Conservation (phyloP, 2,888 invertebrate species). For the Drosophila helvetica region DNA sequence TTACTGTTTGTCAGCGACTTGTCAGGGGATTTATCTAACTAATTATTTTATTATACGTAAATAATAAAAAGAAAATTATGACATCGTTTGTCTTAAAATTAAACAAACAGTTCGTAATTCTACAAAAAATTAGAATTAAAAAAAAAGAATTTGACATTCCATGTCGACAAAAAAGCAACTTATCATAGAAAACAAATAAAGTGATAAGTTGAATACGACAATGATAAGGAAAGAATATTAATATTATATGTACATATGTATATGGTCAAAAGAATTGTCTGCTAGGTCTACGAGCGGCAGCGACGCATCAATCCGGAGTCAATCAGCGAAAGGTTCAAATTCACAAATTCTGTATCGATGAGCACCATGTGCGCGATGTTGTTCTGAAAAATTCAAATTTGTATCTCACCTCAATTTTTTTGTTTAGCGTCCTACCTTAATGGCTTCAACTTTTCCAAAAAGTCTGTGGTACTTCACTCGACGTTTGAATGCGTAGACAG, state of each 20-base stretch:
- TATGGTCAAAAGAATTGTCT: background rate
- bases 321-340: conserved; percentile 46
- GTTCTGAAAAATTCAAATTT: conserved; percentile 55
- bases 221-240: background rate
- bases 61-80: conserved; percentile 83
- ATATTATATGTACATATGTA: too few species aligned
- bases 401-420: background rate
- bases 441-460: conserved; percentile 71
- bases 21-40: conserved; percentile 78
- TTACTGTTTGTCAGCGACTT: conserved; percentile 45
- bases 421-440: conserved; percentile 52
- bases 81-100: conserved; percentile 83
- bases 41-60: conserved; percentile 84
- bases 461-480: conserved; percentile 67
- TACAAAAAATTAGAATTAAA: background rate
- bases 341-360: conserved; percentile 62
- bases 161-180: background rate
- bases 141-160: background rate
- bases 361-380: conserved; percentile 69
- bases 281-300: conserved; percentile 32
- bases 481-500: conserved; percentile 67
- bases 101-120: conserved; percentile 46
- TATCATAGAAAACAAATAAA: background rate
- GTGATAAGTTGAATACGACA: background rate
- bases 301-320: conserved; percentile 57